A percentile compares a stretch with the other conserved stretches of the same genome.
Conservation (phyloP, 2,888 invertebrate genomes). For the Xylota segnis region DNA sequence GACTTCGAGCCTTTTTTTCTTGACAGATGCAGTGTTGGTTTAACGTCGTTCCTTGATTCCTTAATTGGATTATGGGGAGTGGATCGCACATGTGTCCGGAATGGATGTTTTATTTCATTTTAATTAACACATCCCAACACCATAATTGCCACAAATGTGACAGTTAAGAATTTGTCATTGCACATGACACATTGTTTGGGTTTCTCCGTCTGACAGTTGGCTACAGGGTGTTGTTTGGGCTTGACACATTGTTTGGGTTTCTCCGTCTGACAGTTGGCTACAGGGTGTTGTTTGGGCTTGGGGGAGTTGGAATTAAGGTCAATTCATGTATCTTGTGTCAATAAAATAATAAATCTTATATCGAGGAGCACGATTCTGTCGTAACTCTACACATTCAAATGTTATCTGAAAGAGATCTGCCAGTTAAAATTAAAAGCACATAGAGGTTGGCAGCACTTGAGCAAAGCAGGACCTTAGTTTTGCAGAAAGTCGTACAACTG, state of each 20-base stretch:
- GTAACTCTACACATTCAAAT: no score
- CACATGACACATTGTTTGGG: constrained; percentile 6
- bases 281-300: background rate
- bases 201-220: constrained; percentile 14
- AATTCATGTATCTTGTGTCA: no score
- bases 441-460: no score
- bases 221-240: background rate
- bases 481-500: no score
- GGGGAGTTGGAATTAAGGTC: no score
- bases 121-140: constrained; percentile 50
- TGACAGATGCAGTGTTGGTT: constrained; percentile 26
- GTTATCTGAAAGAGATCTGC: no score
- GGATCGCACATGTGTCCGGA: background rate
- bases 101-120: background rate
- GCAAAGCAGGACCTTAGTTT: no score
- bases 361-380: no score
- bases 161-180: constrained; percentile 40
- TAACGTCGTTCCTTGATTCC: background rate
- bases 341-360: no score
- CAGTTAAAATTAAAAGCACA: no score
- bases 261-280: constrained; percentile 1
- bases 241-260: constrained; percentile 22
- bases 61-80: constrained; percentile 32
- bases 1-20: constrained; percentile 5
- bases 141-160: constrained; percentile 22